Evolutionary conservation across 1,140 invertebrate genomes (phyloP).

Genomic region (Sycophila sp.): DNA sequence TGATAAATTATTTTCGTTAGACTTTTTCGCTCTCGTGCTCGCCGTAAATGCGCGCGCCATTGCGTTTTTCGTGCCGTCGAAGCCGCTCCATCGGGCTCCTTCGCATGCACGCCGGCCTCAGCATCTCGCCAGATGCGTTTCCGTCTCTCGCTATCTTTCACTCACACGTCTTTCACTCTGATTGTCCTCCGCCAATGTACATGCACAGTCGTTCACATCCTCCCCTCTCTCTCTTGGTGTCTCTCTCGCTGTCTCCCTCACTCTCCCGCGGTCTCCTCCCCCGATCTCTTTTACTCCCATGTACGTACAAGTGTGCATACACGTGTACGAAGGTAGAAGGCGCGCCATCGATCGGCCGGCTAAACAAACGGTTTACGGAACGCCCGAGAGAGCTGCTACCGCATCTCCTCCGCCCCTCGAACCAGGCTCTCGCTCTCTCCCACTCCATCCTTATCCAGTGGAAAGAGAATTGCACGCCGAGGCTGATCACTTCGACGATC

Average conservation of each 20-base stretch:
- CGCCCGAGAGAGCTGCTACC: neutral
- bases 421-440: neutral
- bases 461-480: neutral
- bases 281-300: neutral
- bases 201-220: no score
- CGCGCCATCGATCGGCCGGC: slow-evolving; percentile 38
- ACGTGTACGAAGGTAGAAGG: neutral
- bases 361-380: slow-evolving; percentile 34
- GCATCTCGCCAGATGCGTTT: neutral
- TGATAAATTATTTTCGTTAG: slow-evolving; percentile 32
- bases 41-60: no score
- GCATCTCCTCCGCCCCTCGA: neutral
- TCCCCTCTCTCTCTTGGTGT: no score
- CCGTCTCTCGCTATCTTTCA: neutral
- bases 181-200: slow-evolving; percentile 8
- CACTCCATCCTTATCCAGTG: neutral
- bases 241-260: no score
- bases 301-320: neutral
- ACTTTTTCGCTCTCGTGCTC: neutral
- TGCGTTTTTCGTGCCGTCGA: no score
- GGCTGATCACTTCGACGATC: slow-evolving; percentile 21
- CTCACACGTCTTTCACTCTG: slow-evolving; percentile 8
- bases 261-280: neutral
- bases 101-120: neutral
- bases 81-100: no score